Evolutionary conservation across 2,888 invertebrate genomes (phyloP), one percentile per base, ranked within the genome.

Genomic region (Prenolepis imparis): DNA sequence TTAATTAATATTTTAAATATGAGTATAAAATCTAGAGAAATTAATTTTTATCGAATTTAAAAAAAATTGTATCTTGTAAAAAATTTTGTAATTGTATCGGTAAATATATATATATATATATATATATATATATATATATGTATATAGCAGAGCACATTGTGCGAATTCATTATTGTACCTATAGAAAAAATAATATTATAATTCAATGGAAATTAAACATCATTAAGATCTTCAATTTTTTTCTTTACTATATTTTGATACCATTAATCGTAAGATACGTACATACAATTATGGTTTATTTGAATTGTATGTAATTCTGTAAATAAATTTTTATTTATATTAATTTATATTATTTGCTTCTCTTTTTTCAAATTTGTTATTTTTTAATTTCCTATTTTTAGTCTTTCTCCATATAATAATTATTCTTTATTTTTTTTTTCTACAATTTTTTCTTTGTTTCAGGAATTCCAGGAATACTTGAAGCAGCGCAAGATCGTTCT

Each of bases 401-500:
- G 21, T 36, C n/a, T 21, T 0, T 64, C 12, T 64, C 12, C n/a
- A n/a, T n/a, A n/a, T 41, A 6, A 39, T 39, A 21, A 41, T 41
- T 64, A 64, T 41, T 4, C 11, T 39, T 64, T 64, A 41, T 64
- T n/a, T 5, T 48, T 1, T 48, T 5, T 48, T 9, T 9, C 24
- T n/a, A 15, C 61, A 39, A n/a, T 32, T 57, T 55, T 15, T 44
- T 21, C n/a, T 32, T 64, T 36, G 18, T 12, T 3, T 3, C 18
- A 78, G 28, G 93, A 93, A 8, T 94, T 94, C 91, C 91, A 92
- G 61, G 93, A 93, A n/a, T 94, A 94, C 85, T 83, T 95, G 3
- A 94, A 93, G 78, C 93, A 93, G 28, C 88, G 94, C 48, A 93
- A 92, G 77, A 94, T 94, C 61, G 91, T 94, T 0, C 91, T 94